A percentile compares a stretch with the other conserved stretches of the same genome.
These are phyloP conservation scores for Sebastes taczanowskii DNA, from an alignment of 2,797 vertebrate species.

Conservation along the genomic window DNA sequence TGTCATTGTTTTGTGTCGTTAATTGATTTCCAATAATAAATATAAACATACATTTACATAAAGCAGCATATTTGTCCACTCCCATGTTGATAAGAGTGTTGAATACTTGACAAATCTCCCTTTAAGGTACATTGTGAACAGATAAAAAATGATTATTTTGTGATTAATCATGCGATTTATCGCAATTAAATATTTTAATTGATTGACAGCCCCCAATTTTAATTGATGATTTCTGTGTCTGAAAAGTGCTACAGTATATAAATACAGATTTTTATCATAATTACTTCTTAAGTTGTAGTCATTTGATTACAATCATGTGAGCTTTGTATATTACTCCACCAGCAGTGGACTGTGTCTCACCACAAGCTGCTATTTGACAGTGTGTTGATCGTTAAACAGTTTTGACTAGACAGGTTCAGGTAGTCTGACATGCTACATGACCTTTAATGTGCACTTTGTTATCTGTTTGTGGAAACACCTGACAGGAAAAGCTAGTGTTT, in stretches of 20 bases:
- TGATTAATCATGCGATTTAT: too few relatives aligned
- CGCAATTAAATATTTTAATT: background rate
- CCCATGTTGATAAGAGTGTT: too few relatives aligned
- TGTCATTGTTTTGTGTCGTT: too few relatives aligned
- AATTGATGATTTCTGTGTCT: background rate
- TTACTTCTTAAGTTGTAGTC: background rate
- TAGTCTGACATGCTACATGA: background rate
- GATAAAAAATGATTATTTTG: too few relatives aligned
- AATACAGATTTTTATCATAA: background rate
- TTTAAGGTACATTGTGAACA: too few relatives aligned
- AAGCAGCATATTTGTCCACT: too few relatives aligned
- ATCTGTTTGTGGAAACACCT: constrained; percentile 8
- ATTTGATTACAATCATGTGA: background rate
- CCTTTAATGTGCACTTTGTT: constrained; percentile 1
- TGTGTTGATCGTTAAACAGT: constrained; percentile 1
- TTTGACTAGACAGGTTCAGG: background rate
- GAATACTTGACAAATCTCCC: too few relatives aligned
- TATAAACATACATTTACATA: too few relatives aligned
- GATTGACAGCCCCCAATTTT: too few relatives aligned
- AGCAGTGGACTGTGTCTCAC: background rate
- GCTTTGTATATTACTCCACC: background rate
- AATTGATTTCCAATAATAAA: too few relatives aligned
- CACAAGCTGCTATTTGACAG: background rate
- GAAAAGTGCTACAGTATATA: background rate
- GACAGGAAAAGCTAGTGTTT: background rate